Base-by-base conservation (phyloP, 35 echinoderm and acorn worm species). In the Strongylocentrotus purpuratus region DNA sequence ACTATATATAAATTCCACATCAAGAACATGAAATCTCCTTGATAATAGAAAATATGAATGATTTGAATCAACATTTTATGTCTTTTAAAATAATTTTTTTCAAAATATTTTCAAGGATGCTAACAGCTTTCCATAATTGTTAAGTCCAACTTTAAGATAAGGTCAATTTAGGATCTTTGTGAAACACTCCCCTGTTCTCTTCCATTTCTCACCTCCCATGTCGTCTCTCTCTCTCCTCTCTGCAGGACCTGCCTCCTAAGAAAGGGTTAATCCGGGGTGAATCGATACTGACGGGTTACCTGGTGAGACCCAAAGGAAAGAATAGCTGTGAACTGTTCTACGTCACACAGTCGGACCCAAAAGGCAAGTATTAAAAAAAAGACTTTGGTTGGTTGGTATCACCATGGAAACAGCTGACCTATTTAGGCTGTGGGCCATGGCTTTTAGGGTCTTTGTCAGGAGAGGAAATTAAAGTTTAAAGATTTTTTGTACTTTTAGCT, bases 321-420 rank as follows among this genome's bases (percentile, higher is more conserved):
- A 98, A 92, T 61, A 91, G 96, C 32, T 99, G 98, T 86, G 98
- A 99, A 89, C 86, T 99, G 20, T 98, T 94, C 5, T 99, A 99
- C 65, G 98, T 99, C 31, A 97, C 98, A 94, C 97, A 98, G 50
- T 98, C 96, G 86, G 98, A 99, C 94, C 98, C 98, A 17, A 99
- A 97, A 97, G 98, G 98, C 98, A 95, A 94, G 95, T n/a, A 11
- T 31, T 32, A 13, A 31, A 11, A 31, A 11, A 32, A 28, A 78
- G 20, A 78, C 65, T 18, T n/a, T 78, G 4, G 60, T n/a, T 78
- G 4, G 60, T 28, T 52, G 70, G 28, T 47, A 94, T 59, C 9
- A 22, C 65, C 47, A 91, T 91, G 41, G 41, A 45, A 91, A 91
- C 22, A 4, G 41, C 7, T 91, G 41, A 46, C 41, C 65, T 78